phyloP scores from a whole-genome alignment of 2,888 invertebrate genomes.

The Andrena praecox region DNA sequence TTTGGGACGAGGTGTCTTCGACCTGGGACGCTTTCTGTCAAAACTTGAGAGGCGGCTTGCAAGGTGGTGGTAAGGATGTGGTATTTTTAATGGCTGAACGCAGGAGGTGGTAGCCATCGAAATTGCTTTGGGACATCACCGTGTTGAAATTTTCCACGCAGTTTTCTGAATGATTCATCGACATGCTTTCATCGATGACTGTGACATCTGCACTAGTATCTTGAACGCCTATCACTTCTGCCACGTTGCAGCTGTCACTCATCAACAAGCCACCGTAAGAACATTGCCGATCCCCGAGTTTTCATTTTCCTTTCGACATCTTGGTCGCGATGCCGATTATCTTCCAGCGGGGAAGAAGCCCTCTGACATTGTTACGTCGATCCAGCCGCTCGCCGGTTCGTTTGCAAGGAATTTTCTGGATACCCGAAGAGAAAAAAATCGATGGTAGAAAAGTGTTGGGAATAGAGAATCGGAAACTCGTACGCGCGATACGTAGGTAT shows the following conservation, averaged over 20 bases:
- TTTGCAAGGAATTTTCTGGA: constrained; percentile 1
- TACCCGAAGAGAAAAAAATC: background rate
- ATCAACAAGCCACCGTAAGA: background rate
- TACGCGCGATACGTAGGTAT: constrained; percentile 67
- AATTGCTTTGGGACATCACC: background rate
- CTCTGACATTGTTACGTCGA: background rate
- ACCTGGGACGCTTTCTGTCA: constrained; percentile 68
- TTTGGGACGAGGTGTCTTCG: constrained; percentile 71
- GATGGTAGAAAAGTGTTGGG: constrained; percentile 39
- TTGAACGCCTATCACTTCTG: background rate
- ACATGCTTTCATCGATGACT: constrained; percentile 1
- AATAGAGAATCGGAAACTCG: constrained; percentile 64
- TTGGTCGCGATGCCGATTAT: background rate
- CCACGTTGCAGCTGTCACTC: background rate
- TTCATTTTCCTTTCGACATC: background rate
- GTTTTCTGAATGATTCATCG: no score
- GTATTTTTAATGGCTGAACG: constrained; percentile 50
- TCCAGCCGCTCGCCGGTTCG: background rate
- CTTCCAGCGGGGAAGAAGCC: background rate
- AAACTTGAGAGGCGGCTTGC: constrained; percentile 64
- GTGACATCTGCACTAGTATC: background rate
- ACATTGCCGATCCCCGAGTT: background rate
- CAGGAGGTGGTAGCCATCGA: background rate
- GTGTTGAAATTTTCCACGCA: background rate
- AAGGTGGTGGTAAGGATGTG: constrained; percentile 48